Conservation (phyloP, 2,888 invertebrate genomes). For the Oxystoma pomonae region DNA sequence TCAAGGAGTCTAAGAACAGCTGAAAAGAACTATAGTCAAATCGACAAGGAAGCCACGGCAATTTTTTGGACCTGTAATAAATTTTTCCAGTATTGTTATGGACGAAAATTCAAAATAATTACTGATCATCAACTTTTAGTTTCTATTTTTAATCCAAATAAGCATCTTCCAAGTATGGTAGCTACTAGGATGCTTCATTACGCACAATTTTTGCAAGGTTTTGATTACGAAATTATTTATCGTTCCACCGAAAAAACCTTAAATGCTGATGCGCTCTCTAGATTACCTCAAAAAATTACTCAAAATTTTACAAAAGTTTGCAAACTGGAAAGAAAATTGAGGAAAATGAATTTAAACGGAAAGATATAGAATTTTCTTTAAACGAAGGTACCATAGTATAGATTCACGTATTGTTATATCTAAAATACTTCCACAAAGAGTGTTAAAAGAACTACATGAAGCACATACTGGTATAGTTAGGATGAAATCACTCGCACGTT, state of each 20-base stretch:
- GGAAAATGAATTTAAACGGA: background rate
- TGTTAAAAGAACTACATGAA: background rate
- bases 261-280: background rate
- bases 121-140: too few species aligned
- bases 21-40: too few species aligned
- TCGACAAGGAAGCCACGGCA: too few species aligned
- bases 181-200: background rate
- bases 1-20: too few species aligned
- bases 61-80: too few species aligned
- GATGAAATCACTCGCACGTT: background rate
- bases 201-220: background rate
- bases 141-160: too few species aligned
- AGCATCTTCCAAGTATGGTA: too few species aligned
- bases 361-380: background rate
- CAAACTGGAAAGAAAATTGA: background rate
- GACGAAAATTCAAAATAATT: too few species aligned
- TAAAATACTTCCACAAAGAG: background rate
- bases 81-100: too few species aligned
- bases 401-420: background rate
- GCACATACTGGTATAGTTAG: background rate
- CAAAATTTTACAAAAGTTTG: background rate
- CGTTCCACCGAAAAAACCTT: background rate
- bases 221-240: background rate
- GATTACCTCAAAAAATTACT: background rate
- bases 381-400: background rate